Evolutionary conservation across 1,140 invertebrate genomes (phyloP), one percentile per base, ranked within the genome.

Genomic region (Leptinotarsa undecemlineata): DNA sequence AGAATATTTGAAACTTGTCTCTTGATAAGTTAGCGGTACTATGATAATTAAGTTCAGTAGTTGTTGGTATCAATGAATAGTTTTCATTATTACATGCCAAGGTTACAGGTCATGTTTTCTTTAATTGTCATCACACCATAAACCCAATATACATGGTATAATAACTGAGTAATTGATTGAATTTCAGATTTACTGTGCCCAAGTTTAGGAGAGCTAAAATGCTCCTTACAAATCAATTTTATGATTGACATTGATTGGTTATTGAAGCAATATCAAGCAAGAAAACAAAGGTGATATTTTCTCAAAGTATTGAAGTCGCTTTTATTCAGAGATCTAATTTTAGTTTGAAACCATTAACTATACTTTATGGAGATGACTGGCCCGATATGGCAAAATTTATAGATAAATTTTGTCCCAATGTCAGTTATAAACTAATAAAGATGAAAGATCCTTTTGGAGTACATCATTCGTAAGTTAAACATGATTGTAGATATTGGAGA

Each of bases 241-340:
- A 95, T 97, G 93, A 91, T 97, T 64, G 94, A 98, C 78, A 87
- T 95, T 19, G 91, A 91, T 3, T 98, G 96, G 95, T 83, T 98
- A 0, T 86, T 94, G 63, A 88, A 93, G 5, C 93, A 96, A 77
- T 96, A 96, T 81, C 87, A n/a, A 90, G 93, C 81, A 87, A 88
- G 88, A 89, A 86, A 84, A 73, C 73, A 82, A 66, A 78, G 78
- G 83, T 83, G 78, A 80, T 42, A 11, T 72, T 73, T 48, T 69
- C 48, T 62, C 21, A 21, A 47, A 19, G 14, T 19, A 57, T 17
- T 51, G 20, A 33, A 69, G 48, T 11, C 47, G 3, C 64, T 11
- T 13, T 68, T 26, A 20, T n/a, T 63, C 60, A 14, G 63, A n/a
- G 48, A 48, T 63, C 75, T 19, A 20, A 51, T 85, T 86, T 74